phyloP scores from a whole-genome alignment of 2,888 invertebrate species.

The Dione vanillae region DNA sequence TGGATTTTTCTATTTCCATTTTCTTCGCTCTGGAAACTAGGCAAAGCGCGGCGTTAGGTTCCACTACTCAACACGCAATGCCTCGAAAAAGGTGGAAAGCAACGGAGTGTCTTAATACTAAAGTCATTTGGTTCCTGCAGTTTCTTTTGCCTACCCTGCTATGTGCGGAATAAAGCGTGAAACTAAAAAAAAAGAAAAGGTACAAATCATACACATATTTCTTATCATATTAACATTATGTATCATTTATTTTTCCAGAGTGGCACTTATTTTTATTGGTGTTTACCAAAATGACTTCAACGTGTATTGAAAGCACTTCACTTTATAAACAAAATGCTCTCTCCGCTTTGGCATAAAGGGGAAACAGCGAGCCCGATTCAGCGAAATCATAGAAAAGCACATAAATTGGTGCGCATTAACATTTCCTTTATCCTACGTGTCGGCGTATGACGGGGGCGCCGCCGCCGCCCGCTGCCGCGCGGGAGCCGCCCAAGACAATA shows the following conservation, averaged over 20 bases:
- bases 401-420: constrained; percentile 84
- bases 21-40: too few species aligned
- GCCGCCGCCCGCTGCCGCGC: constrained; percentile 67
- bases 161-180: too few species aligned
- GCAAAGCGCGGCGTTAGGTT: too few species aligned
- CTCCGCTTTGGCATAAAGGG: constrained; percentile 69
- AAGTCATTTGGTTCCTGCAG: too few species aligned
- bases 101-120: too few species aligned
- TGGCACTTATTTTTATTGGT: constrained; percentile 9
- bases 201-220: background rate
- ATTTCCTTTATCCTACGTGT: constrained; percentile 84
- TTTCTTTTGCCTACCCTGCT: too few species aligned
- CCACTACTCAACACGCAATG: too few species aligned
- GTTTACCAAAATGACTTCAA: constrained; percentile 36
- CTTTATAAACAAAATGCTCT: constrained; percentile 68
- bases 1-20: too few species aligned
- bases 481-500: constrained; percentile 83
- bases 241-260: background rate
- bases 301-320: constrained; percentile 60
- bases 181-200: background rate
- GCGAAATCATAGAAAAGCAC: constrained; percentile 84
- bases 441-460: constrained; percentile 83
- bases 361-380: constrained; percentile 76
- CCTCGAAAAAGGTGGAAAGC: too few species aligned
- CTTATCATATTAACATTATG: background rate